Base-by-base conservation (phyloP, 2,113 vertebrate species). In the Tragelaphus scriptus region DNA sequence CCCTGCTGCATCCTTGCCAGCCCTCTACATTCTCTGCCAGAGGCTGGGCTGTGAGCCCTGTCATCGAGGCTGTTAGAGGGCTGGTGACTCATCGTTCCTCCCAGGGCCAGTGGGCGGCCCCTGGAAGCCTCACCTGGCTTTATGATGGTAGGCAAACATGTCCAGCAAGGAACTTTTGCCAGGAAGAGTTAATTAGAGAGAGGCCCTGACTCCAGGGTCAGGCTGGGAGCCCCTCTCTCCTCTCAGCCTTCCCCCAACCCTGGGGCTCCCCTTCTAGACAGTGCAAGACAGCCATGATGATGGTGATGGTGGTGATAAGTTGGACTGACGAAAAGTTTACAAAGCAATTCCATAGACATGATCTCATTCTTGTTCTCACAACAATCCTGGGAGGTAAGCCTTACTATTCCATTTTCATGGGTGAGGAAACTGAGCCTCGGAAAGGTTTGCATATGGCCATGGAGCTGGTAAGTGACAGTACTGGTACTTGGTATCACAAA, bases 81-180 rank as follows among this genome's bases (percentile, higher is more conserved):
- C 90, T 86, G 51, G 23, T 85, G 90, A 98, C 59, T 94, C 98
- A 98, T 75, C 87, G 68, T 85, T 97, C 97, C 59, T 85, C 96
- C 77, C 97, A 97, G 94, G 92, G 96, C 98, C 90, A 84, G 85
- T 97, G 91, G 96, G 94, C 94, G 96, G 98, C 97, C 97, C 97
- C 98, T 98, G 98, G 98, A 98, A 98, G 90, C 91, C 92, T 98
- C 97, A 75, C 95, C 97, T 92, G 96, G 55, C 4, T 93, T 88
- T 87, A 92, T 13, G 85, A 97, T 97, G 92, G 93, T 97, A 90
- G 93, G 96, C 53, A 80, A 94, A 26, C 49, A 51, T 85, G 95
- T 97, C 80, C 96, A 91, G 97, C 98, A 96, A 93, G 92, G 81
- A 97, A 86, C 40, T 92, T n/a, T 47, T 98, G 36, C 0, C 98